Evolutionary conservation across 2,113 vertebrate genomes (phyloP).

Genomic region (Xiphias gladius): DNA sequence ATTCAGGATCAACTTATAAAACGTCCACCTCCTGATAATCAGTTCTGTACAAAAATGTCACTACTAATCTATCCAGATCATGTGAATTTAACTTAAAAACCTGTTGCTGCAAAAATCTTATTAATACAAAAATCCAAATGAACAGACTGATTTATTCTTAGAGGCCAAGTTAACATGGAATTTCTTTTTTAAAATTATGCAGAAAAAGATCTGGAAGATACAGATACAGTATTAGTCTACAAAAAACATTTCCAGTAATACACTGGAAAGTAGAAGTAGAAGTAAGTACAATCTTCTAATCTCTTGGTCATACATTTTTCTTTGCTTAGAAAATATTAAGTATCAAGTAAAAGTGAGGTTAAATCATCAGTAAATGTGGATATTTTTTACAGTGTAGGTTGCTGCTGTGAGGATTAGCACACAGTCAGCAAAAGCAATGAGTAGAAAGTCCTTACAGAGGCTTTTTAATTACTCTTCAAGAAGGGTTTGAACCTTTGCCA

Average conservation of each 20-base stretch:
- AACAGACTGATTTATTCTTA: no score
- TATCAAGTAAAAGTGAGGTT: background rate
- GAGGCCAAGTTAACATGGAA: no score
- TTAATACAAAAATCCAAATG: no score
- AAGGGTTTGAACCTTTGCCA: background rate
- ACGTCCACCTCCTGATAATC: background rate
- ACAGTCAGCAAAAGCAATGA: background rate
- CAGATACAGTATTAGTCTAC: background rate
- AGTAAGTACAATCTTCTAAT: background rate
- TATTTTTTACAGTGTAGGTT: background rate
- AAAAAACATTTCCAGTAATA: background rate
- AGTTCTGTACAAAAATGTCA: background rate
- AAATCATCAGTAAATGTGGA: background rate
- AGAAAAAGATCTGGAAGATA: no score
- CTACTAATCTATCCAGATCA: background rate
- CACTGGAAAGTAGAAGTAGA: no score
- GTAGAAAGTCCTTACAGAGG: slow-evolving; percentile 23
- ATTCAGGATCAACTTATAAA: no score
- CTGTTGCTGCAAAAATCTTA: no score
- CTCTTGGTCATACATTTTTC: background rate
- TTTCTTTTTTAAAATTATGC: no score
- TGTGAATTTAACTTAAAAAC: background rate
- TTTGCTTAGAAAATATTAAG: background rate
- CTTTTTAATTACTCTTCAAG: slow-evolving; percentile 22
- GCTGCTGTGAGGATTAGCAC: background rate